A percentile compares a stretch with the other conserved stretches of the same genome.
These are phyloP conservation scores for Barnardius zonarius DNA, from an alignment of 2,113 vertebrate genomes.

Conservation along the genomic window DNA sequence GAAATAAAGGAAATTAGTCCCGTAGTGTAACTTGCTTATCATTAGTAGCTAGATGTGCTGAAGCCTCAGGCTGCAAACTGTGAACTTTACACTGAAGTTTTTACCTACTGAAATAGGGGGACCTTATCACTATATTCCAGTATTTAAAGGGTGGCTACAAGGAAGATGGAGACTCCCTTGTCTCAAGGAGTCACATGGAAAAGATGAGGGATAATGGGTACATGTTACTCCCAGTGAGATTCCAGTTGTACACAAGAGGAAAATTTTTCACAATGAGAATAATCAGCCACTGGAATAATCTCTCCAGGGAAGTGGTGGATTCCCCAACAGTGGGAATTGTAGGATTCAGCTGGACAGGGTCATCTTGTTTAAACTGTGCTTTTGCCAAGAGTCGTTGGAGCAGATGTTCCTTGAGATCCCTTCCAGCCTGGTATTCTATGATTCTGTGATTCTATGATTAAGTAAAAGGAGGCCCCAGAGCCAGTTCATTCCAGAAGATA, in stretches of 20 bases:
- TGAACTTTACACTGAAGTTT: background rate
- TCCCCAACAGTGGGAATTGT: background rate
- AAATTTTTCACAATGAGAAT: background rate
- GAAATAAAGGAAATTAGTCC: background rate
- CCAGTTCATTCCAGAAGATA: background rate
- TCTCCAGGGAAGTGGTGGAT: background rate
- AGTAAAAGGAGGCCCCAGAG: background rate
- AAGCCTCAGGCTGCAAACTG: background rate
- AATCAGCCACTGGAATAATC: background rate
- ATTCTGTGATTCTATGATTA: background rate
- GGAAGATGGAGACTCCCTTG: background rate
- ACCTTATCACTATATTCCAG: background rate
- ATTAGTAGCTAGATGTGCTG: background rate
- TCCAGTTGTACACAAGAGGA: background rate
- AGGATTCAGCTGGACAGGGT: background rate
- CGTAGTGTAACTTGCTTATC: background rate
- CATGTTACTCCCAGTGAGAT: background rate
- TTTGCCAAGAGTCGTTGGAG: background rate
- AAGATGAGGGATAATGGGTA: background rate
- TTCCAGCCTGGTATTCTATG: background rate
- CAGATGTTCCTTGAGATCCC: background rate
- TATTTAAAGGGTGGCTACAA: background rate
- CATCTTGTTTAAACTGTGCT: background rate
- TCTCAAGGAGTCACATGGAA: background rate
- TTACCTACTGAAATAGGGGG: background rate